phyloP scores from a whole-genome alignment of 1,140 invertebrate genomes.

The Bathynomus jamesi region DNA sequence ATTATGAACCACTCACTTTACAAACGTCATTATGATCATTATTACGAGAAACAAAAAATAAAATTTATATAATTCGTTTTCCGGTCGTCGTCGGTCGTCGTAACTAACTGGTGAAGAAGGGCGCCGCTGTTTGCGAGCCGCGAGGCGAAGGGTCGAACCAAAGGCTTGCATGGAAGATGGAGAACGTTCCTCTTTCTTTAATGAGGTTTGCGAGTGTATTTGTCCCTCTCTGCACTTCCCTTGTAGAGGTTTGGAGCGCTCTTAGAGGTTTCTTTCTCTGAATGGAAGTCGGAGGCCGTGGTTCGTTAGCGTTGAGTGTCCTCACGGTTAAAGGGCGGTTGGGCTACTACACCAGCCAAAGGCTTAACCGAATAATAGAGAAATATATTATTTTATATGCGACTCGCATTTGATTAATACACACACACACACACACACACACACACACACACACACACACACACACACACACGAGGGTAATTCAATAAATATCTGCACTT shows the following conservation, averaged over 20 bases:
- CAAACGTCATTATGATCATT: too few relatives aligned
- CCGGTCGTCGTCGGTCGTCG: too few relatives aligned
- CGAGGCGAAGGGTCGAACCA: too few relatives aligned
- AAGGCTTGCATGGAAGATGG: too few relatives aligned
- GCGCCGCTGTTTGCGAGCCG: too few relatives aligned
- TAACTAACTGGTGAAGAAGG: too few relatives aligned
- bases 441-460: not conserved
- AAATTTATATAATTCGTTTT: too few relatives aligned
- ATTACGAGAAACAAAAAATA: too few relatives aligned
- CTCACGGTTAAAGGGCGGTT: not conserved
- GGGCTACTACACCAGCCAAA: not conserved
- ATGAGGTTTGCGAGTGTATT: not conserved
- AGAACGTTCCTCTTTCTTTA: not conserved
- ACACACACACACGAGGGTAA: not conserved
- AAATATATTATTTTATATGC: not conserved
- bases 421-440: not conserved
- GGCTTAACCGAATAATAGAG: not conserved
- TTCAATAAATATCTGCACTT: not conserved
- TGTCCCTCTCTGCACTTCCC: not conserved
- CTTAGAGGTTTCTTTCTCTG: not conserved
- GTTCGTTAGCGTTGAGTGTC: not conserved
- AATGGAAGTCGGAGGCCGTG: not conserved
- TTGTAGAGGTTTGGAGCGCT: not conserved
- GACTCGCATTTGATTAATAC: not conserved
- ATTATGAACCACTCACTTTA: too few relatives aligned